Conservation (phyloP, 35 echinoderm and acorn worm species). For the Lytechinus variegatus region DNA sequence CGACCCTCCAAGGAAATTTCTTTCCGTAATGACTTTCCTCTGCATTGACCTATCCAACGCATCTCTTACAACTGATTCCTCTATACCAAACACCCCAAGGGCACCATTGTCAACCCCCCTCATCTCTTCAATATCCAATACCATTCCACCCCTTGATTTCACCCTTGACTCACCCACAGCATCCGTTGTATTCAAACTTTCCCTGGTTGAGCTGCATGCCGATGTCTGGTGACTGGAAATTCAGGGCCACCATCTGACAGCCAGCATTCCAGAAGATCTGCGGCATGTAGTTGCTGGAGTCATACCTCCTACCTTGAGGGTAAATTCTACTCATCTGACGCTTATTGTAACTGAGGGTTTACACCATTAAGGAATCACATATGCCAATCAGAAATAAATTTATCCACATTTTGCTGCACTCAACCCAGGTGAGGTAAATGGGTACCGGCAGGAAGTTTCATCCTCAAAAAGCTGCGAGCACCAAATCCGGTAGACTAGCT, state of each 20-base stretch:
- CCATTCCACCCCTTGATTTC: not conserved
- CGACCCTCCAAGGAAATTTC: too few relatives aligned
- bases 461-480: too few relatives aligned
- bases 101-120: not conserved
- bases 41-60: too few relatives aligned
- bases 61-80: too few relatives aligned
- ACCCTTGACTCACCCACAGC: slow-evolving; percentile 85
- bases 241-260: slow-evolving; percentile 98
- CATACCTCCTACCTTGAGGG: slow-evolving; percentile 90
- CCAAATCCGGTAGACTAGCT: too few relatives aligned
- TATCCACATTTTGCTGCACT: too few relatives aligned
- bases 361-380: slow-evolving; percentile 57
- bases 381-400: too few relatives aligned
- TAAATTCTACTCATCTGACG: slow-evolving; percentile 97
- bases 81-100: too few relatives aligned
- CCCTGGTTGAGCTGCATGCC: slow-evolving; percentile 99
- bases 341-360: slow-evolving; percentile 88
- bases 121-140: not conserved
- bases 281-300: slow-evolving; percentile 99
- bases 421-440: too few relatives aligned
- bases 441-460: too few relatives aligned
- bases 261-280: slow-evolving; percentile 99
- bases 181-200: slow-evolving; percentile 98
- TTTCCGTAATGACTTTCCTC: too few relatives aligned
- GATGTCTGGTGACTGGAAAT: slow-evolving; percentile 97